These are phyloP conservation scores for Pseudomyrmex flavicornis DNA, from an alignment of 1,140 invertebrate genomes.

Conservation along the genomic window DNA sequence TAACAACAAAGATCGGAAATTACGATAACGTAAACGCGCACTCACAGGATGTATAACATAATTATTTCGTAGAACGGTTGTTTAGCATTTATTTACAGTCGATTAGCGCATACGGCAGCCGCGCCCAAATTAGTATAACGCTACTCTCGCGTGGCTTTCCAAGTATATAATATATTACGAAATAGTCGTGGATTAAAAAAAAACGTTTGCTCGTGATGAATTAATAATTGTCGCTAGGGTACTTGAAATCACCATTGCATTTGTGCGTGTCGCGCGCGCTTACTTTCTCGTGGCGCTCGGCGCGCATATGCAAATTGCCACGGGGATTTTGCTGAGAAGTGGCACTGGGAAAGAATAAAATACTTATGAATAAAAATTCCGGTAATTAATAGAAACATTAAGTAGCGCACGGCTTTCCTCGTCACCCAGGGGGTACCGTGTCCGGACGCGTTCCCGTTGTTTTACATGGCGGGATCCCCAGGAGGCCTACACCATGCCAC, in stretches of 20 bases:
- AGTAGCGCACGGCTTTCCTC: slow-evolving; percentile 82
- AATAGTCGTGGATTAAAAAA: not conserved
- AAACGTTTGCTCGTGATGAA: not conserved
- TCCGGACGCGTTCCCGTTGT: slow-evolving; percentile 85
- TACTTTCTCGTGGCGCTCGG: slow-evolving; percentile 11
- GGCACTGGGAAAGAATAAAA: slow-evolving; percentile 1
- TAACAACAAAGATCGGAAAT: slow-evolving; percentile 46
- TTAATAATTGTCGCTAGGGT: not conserved
- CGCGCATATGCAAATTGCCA: slow-evolving; percentile 24
- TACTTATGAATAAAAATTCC: slow-evolving; percentile 17
- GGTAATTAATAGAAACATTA: slow-evolving; percentile 37
- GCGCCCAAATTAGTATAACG: slow-evolving; percentile 45
- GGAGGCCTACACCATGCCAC: slow-evolving; percentile 86
- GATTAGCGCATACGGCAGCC: slow-evolving; percentile 37
- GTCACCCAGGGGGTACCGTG: slow-evolving; percentile 85
- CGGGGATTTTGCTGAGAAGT: not conserved
- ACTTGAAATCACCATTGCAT: slow-evolving; percentile 11
- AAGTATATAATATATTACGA: slow-evolving; percentile 7
- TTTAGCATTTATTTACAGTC: slow-evolving; percentile 42
- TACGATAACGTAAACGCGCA: slow-evolving; percentile 32
- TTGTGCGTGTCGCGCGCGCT: not conserved
- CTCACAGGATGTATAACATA: not conserved
- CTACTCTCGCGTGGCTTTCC: not conserved
- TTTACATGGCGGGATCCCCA: slow-evolving; percentile 86
- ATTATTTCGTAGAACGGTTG: slow-evolving; percentile 49